Conservation (phyloP, 2,113 vertebrate species). For the Oreochromis niloticus region DNA sequence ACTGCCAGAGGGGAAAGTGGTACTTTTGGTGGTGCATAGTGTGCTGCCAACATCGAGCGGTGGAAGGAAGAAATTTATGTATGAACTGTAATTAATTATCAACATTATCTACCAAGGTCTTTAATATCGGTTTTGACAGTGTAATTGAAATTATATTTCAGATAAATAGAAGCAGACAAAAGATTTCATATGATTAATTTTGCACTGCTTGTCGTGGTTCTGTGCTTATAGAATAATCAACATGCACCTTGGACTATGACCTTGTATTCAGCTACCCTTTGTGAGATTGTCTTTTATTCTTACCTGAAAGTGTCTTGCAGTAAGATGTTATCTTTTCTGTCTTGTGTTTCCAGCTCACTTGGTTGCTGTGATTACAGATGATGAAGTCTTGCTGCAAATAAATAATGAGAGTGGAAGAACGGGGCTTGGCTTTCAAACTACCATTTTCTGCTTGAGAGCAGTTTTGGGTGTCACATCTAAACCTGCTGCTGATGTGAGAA, state of each 20-base stretch:
- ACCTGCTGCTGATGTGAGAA: background rate
- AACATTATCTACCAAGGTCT: background rate
- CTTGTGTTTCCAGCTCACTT: background rate
- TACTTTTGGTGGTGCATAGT: background rate
- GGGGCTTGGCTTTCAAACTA: background rate
- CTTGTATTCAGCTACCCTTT: background rate
- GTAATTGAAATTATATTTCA: fast-evolving
- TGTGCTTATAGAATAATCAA: background rate
- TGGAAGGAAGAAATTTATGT: background rate
- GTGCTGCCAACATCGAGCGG: fast-evolving
- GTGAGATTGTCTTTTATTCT: background rate
- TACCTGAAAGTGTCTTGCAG: background rate
- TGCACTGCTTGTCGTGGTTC: background rate
- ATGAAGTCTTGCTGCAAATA: background rate
- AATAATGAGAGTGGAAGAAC: background rate
- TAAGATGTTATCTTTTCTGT: background rate
- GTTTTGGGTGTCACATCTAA: background rate
- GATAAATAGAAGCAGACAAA: background rate
- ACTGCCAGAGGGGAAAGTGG: background rate
- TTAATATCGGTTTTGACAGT: background rate
- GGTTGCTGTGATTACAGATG: background rate
- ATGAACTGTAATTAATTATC: background rate
- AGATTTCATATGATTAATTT: fast-evolving
- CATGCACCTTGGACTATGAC: background rate
- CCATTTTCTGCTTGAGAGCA: background rate